Percentiles rank a stretch among this genome's conserved stretches.
phyloP scores from a whole-genome alignment of 2,113 vertebrate species.

The Halcyon malimbica region DNA sequence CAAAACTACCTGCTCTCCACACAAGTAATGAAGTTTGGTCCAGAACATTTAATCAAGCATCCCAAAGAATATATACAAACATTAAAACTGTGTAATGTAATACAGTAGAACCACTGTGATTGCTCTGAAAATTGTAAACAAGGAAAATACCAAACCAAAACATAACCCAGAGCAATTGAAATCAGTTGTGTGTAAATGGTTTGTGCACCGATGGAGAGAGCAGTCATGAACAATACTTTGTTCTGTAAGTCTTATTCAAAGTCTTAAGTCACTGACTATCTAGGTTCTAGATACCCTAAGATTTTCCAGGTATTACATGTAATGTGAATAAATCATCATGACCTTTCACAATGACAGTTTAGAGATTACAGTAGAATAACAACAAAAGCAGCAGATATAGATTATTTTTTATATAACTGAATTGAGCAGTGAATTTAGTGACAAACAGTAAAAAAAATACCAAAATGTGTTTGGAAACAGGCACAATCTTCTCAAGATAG shows the following conservation, averaged over 20 bases:
- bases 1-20: not conserved
- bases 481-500: not conserved
- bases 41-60: not conserved
- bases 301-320: not conserved
- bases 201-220: not conserved
- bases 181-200: not conserved
- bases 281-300: not conserved
- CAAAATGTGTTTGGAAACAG: not conserved
- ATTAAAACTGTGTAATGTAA: not conserved
- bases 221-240: not conserved
- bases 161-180: not conserved
- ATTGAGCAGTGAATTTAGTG: not conserved
- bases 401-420: not conserved
- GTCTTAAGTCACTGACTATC: not conserved
- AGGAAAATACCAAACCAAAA: fast-evolving
- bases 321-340: not conserved
- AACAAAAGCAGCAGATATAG: not conserved
- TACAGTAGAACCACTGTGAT: not conserved
- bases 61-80: not conserved
- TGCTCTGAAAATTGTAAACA: not conserved
- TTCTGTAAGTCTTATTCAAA: not conserved
- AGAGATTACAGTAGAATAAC: not conserved
- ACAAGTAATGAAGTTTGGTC: not conserved
- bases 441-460: not conserved
- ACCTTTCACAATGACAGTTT: not conserved